Base-by-base conservation (phyloP, 92 coral and sea anemone species). In the Metridium senile region DNA sequence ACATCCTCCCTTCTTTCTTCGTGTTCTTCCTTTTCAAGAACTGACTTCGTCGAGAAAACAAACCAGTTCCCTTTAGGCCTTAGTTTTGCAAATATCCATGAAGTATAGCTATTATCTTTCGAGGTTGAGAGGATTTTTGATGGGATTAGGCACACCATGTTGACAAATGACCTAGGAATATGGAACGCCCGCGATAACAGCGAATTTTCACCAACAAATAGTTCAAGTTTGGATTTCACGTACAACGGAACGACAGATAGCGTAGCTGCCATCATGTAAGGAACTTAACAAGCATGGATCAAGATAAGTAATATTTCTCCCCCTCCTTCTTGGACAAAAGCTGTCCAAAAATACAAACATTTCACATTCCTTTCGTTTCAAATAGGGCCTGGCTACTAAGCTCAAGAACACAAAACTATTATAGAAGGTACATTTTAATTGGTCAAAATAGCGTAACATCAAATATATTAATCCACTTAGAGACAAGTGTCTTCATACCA, bases 161-260 rank as follows among this genome's bases (percentile, higher is more conserved):
- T 77, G 67, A 63, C 54, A 62, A 63, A 63, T 51, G 81, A 75
- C 19, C 81, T 43, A 39, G 81, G 72, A 47, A 75, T 54, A 29
- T 45, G 17, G 23, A 77, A 26, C 23, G 67, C 82, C 30, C 82
- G 58, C 35, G 57, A 66, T 27, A 77, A 51, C 45, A 77, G 74
- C 29, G 75, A 79, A 70, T 79, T 79, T 59, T 70, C 84, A 29
- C 34, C 76, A 43, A 70, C 33, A 28, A 32, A 58, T 0, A 57
- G 59, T 39, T 70, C 51, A 4, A 52, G 23, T 79, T 71, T 70
- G 8, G 76, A 69, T 32, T 28, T 57, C 21, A 73, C 56, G 29
- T 73, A 33, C 18, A 27, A 45, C 56, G 78, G 68, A 29, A 58
- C 57, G 19, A 26, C 61, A 20, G 67, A 23, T 26, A 62, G 23